These are phyloP conservation scores for Columbina picui DNA, from an alignment of 2,113 vertebrate species.

Conservation along the genomic window DNA sequence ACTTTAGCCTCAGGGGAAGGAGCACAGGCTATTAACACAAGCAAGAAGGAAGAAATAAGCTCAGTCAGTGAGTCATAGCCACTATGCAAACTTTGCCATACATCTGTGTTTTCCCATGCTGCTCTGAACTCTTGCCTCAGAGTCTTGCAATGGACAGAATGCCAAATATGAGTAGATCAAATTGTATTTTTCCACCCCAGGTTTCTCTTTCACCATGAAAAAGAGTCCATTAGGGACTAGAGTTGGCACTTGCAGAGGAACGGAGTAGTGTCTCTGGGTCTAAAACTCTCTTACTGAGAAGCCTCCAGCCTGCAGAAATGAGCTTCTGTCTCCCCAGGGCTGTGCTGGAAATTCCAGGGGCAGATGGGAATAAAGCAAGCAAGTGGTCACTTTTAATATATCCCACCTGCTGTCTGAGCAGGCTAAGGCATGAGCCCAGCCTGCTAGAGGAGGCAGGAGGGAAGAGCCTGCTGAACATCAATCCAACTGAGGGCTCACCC, in stretches of 20 bases:
- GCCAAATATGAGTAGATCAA: slow-evolving; percentile 10
- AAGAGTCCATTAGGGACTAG: background rate
- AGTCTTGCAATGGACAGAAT: background rate
- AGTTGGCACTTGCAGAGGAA: background rate
- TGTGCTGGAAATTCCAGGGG: background rate
- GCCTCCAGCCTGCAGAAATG: background rate
- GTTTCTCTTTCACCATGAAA: background rate
- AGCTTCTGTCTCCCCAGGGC: background rate
- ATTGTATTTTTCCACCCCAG: background rate
- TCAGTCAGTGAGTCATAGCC: slow-evolving; percentile 31
- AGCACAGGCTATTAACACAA: background rate
- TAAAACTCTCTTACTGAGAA: background rate
- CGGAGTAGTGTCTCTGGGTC: background rate
- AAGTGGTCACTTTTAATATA: slow-evolving; percentile 35
- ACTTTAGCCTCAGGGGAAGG: background rate
- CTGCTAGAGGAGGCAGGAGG: background rate
- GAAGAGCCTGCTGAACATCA: background rate
- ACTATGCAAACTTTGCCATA: background rate
- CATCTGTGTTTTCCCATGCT: slow-evolving; percentile 44
- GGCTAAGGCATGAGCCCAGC: background rate
- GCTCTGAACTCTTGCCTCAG: slow-evolving; percentile 25
- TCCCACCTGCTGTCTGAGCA: slow-evolving; percentile 36
- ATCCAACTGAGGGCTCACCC: background rate
- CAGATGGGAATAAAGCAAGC: background rate
- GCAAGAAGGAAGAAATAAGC: background rate